These are phyloP conservation scores for Emys orbicularis DNA, from an alignment of 2,797 vertebrate species.

Conservation along the genomic window DNA sequence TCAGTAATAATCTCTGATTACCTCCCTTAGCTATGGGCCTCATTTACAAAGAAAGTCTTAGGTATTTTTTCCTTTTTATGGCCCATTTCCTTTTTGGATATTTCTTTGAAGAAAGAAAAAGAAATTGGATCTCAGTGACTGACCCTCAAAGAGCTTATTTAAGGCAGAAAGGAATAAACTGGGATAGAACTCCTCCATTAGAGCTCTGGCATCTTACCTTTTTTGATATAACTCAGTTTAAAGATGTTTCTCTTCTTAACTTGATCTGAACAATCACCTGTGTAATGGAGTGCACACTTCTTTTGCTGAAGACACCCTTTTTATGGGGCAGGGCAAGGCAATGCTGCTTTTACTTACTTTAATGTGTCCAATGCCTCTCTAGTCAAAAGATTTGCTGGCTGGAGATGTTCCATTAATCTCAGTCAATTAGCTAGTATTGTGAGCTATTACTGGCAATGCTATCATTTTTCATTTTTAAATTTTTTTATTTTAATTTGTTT, in stretches of 20 bases:
- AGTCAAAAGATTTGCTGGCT: neutral
- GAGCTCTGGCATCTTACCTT: neutral
- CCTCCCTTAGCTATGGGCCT: neutral
- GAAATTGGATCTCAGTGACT: slow-evolving; percentile 3
- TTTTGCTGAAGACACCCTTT: neutral
- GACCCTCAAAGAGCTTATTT: slow-evolving; percentile 15
- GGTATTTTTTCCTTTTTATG: slow-evolving; percentile 35
- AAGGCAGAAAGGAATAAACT: slow-evolving; percentile 29
- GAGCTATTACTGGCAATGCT: neutral
- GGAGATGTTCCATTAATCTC: neutral
- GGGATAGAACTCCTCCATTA: slow-evolving; percentile 17
- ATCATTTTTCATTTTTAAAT: neutral
- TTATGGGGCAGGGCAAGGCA: neutral
- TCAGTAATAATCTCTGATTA: slow-evolving; percentile 1
- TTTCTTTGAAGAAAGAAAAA: slow-evolving; percentile 37
- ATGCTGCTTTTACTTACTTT: neutral
- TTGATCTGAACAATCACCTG: slow-evolving; percentile 4
- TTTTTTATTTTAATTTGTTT: accelerated
- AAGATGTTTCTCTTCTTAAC: slow-evolving; percentile 27
- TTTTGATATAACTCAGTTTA: slow-evolving; percentile 8
- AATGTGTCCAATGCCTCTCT: slow-evolving; percentile 5
- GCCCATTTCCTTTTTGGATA: slow-evolving; percentile 16
- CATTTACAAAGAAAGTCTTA: slow-evolving; percentile 1
- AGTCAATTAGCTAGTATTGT: neutral
- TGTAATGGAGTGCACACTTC: neutral